phyloP scores from a whole-genome alignment of 2,888 invertebrate species.

The Drosophila longiperda region DNA sequence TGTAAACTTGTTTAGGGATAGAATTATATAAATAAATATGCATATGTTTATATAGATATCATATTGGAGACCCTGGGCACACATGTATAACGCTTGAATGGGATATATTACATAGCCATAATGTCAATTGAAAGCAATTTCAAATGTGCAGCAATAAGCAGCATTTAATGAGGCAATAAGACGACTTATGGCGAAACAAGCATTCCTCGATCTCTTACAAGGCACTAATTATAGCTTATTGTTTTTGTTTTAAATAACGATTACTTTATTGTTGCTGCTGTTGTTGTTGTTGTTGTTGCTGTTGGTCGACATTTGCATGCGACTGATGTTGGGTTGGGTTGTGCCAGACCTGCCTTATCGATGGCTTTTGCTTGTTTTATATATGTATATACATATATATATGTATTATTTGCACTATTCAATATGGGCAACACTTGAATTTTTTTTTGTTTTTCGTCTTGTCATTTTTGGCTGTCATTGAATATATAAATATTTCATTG shows the following conservation, averaged over 20 bases:
- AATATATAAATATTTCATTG: slow-evolving; percentile 42
- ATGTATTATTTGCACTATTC: slow-evolving; percentile 28
- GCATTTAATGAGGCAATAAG: slow-evolving; percentile 36
- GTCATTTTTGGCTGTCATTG: slow-evolving; percentile 72
- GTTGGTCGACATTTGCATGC: slow-evolving; percentile 46
- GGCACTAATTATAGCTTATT: slow-evolving; percentile 45
- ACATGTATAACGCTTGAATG: slow-evolving; percentile 1
- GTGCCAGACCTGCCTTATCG: slow-evolving; percentile 60
- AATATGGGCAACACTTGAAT: slow-evolving; percentile 56
- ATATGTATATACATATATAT: not conserved
- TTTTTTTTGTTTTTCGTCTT: slow-evolving; percentile 6
- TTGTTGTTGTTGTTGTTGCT: slow-evolving; percentile 4
- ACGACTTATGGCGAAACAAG: slow-evolving; percentile 33
- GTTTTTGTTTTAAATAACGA: slow-evolving; percentile 19
- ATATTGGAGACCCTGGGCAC: slow-evolving; percentile 10
- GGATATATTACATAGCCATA: slow-evolving; percentile 18
- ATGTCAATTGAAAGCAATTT: slow-evolving; percentile 45
- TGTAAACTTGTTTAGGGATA: not conserved
- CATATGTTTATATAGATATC: not conserved
- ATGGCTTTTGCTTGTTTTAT: slow-evolving; percentile 37
- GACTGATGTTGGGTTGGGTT: slow-evolving; percentile 7
- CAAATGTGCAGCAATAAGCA: slow-evolving; percentile 2
- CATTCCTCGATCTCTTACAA: slow-evolving; percentile 23
- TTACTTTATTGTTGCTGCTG: slow-evolving; percentile 41
- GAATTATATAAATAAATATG: not conserved